Evolutionary conservation across 2,888 invertebrate genomes (phyloP).

Genomic region (Ochropleura plecta): DNA sequence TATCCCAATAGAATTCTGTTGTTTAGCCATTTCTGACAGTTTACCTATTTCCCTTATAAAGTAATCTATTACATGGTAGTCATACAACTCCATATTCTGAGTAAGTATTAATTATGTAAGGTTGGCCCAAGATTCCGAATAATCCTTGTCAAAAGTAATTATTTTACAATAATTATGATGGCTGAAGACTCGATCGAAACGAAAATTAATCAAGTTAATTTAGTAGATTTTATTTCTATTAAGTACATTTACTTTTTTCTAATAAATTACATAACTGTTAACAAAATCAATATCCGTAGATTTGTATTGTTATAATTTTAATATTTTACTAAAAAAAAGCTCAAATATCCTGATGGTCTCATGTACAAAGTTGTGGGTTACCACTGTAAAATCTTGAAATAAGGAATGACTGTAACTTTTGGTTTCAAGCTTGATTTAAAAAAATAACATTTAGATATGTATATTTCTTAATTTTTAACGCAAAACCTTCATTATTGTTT

Average conservation of each 20-base stretch:
- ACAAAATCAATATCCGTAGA: too few relatives aligned
- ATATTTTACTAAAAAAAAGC: neutral
- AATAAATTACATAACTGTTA: neutral
- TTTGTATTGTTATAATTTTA: neutral
- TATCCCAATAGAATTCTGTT: neutral
- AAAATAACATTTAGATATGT: too few relatives aligned
- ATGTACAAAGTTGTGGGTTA: too few relatives aligned
- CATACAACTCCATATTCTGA: conserved; percentile 4
- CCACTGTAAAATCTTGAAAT: neutral
- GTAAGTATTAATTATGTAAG: neutral
- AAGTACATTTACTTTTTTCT: neutral
- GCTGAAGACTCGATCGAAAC: neutral
- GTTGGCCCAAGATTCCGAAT: neutral
- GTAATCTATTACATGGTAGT: neutral
- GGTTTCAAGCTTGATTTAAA: too few relatives aligned
- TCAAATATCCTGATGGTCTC: too few relatives aligned
- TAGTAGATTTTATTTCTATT: neutral
- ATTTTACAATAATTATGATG: neutral
- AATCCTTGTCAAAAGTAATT: neutral
- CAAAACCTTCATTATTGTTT: neutral
- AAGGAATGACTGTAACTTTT: neutral
- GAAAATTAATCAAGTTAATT: neutral
- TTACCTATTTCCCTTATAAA: neutral
- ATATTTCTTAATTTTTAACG: neutral
- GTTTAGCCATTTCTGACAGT: neutral